These are phyloP conservation scores for Diarsia mendica DNA, from an alignment of 2,888 invertebrate species.

Conservation along the genomic window DNA sequence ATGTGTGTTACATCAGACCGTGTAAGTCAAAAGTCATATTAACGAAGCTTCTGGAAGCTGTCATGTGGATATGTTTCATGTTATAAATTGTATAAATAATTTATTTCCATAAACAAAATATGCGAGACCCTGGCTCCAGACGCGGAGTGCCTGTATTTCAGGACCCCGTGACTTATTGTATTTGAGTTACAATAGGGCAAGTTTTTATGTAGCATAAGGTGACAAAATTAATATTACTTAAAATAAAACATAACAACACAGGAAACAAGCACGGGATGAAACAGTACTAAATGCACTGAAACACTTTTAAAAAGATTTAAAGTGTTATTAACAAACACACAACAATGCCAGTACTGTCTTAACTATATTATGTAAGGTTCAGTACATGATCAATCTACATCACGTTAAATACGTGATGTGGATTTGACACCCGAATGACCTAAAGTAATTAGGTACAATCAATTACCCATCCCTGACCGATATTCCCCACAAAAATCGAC, in stretches of 20 bases:
- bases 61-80: neutral
- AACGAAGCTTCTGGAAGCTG: neutral
- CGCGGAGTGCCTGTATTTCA: no score
- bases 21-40: neutral
- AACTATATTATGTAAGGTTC: neutral
- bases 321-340: neutral
- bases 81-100: neutral
- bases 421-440: conserved; percentile 17
- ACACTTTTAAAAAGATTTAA: no score
- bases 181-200: no score
- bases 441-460: neutral
- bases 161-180: no score
- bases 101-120: no score
- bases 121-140: no score
- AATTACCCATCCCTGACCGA: conserved; percentile 53
- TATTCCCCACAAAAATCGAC: conserved; percentile 3
- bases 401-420: neutral
- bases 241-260: no score
- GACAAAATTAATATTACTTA: no score
- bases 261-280: no score
- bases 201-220: no score
- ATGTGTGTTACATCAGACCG: conserved; percentile 10
- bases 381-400: neutral
- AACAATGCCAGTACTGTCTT: neutral
- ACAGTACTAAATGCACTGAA: no score